Evolutionary conservation across 2,797 vertebrate species (phyloP).

Genomic region (Gymnopithys bicolor): DNA sequence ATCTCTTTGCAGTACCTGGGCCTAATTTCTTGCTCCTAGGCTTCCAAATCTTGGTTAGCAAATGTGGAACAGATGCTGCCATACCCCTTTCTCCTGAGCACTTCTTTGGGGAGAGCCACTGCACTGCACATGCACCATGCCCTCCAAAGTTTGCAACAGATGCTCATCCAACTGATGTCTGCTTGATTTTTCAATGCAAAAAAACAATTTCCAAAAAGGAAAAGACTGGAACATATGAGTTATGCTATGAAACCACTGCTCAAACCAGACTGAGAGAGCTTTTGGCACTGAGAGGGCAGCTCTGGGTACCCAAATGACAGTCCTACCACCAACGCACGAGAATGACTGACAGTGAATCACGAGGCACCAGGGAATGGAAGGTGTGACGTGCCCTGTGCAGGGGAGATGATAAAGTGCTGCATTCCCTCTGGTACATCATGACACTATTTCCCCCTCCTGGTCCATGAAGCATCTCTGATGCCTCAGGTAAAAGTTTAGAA

Average conservation of each 20-base stretch:
- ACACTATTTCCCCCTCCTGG: background rate
- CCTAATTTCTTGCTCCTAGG: background rate
- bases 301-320: background rate
- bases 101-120: background rate
- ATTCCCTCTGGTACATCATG: background rate
- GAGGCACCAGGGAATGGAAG: background rate
- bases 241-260: background rate
- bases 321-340: background rate
- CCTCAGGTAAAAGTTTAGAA: background rate
- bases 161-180: background rate
- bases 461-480: background rate
- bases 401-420: background rate
- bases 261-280: background rate
- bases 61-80: background rate
- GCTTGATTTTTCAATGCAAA: background rate
- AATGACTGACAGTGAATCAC: background rate
- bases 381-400: background rate
- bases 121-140: no score
- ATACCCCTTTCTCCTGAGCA: background rate
- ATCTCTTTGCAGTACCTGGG: background rate
- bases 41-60: background rate
- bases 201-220: background rate
- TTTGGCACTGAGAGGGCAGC: background rate
- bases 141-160: background rate
- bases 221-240: background rate